These are phyloP conservation scores for Diabrotica balteata DNA, from an alignment of 2,888 invertebrate genomes.

Conservation along the genomic window DNA sequence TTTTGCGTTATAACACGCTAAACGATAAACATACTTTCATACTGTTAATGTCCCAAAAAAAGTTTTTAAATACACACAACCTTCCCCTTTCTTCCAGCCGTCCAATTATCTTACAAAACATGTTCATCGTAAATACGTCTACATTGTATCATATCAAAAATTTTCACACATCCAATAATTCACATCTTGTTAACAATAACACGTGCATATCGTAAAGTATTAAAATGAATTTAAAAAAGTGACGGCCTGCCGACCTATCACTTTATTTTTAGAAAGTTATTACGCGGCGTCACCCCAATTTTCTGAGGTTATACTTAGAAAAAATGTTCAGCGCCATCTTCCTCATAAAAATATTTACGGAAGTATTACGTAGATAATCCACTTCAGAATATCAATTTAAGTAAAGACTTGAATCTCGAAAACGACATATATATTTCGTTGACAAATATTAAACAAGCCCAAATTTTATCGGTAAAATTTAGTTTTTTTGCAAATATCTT, in stretches of 20 bases:
- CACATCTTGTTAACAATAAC: slow-evolving; percentile 31
- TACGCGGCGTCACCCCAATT: slow-evolving; percentile 36
- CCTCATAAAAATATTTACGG: slow-evolving; percentile 1
- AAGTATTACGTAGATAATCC: background rate
- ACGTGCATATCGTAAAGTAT: slow-evolving; percentile 42
- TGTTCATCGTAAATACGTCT: slow-evolving; percentile 22
- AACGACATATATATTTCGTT: too few relatives aligned
- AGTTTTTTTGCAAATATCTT: too few relatives aligned
- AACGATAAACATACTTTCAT: too few relatives aligned
- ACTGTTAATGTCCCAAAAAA: background rate
- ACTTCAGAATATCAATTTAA: too few relatives aligned
- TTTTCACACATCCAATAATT: slow-evolving; percentile 16
- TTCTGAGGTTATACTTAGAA: slow-evolving; percentile 38
- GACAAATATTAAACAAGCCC: too few relatives aligned
- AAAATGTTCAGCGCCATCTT: slow-evolving; percentile 12
- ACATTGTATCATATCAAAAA: slow-evolving; percentile 9
- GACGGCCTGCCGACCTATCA: slow-evolving; percentile 36
- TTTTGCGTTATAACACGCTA: too few relatives aligned
- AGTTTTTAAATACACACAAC: background rate
- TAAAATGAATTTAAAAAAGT: slow-evolving; percentile 45
- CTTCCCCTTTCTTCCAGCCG: background rate
- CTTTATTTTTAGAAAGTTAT: slow-evolving; percentile 43
- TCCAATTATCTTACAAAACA: slow-evolving; percentile 12
- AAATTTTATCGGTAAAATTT: too few relatives aligned
- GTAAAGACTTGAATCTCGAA: too few relatives aligned